Evolutionary conservation across 1,140 invertebrate species (phyloP), one percentile per base, ranked within the genome.

Genomic region (Metopolophium dirhodum): DNA sequence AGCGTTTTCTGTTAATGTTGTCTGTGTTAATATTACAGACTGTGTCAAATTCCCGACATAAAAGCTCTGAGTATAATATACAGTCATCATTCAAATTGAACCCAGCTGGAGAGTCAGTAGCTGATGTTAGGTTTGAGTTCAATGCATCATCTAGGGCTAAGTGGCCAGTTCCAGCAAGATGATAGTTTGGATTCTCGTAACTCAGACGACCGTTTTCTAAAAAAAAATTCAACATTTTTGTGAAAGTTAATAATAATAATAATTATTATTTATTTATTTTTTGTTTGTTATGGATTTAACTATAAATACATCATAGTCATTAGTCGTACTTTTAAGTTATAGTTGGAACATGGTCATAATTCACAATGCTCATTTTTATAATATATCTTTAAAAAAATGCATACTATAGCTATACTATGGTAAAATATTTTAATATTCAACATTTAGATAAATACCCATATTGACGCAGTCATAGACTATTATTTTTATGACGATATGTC

Each of bases 121-220:
- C 94, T 30, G 89, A 90, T 30, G 93, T 87, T 61, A 91, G 14
- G 54, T 93, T 94, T 94, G 97, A 97, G 95, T 98, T 98, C 94
- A 98, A 96, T 86, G 97, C 97, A 95, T 97, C 97, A 95, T 97
- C 97, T 94, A 98, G 95, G 11, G 91, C 91, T 57, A 93, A 85
- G 26, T 93, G 68, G 4, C 97, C 96, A 49, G 97, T 96, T 87
- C 97, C 97, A 94, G 97, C 97, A 95, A 98, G 95, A 94, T 98
- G 97, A 95, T 98, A 98, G 95, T 98, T 98, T 20, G 97, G 97
- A 95, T 98, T 98, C 95, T 98, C 97, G 95, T 98, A 98, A 94
- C 97, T 98, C 94, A 98, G 96, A 87, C 98, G 96, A 94, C 97
- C 97, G 96, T 98, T 98, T 96, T 98, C 98, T 98, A 96, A n/a